These are phyloP conservation scores for Onychomys leucogaster DNA, from an alignment of 2,797 vertebrate species.

Conservation along the genomic window DNA sequence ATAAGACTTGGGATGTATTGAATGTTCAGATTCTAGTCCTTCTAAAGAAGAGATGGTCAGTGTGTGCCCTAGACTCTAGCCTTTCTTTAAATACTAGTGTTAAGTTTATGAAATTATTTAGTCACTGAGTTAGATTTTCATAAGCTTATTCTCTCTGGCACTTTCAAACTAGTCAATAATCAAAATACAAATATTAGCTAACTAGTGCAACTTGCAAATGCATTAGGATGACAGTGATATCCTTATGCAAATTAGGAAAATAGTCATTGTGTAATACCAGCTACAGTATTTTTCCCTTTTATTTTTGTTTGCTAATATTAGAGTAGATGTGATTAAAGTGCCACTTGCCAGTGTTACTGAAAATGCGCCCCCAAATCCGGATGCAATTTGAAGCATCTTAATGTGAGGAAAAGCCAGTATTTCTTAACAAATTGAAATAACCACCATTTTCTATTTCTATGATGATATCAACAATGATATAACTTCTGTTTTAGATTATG, in stretches of 20 bases:
- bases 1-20: background rate
- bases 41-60: background rate
- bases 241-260: constrained; percentile 49
- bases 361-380: background rate
- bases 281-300: background rate
- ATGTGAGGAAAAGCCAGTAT: constrained; percentile 3
- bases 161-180: background rate
- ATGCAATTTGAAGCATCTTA: background rate
- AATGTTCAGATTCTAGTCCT: background rate
- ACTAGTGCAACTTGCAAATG: background rate
- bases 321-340: constrained; percentile 15
- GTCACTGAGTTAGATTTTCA: constrained; percentile 18
- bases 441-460: constrained; percentile 45
- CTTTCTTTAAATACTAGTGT: background rate
- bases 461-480: constrained; percentile 20
- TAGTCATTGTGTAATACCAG: background rate
- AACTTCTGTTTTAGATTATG: constrained; percentile 53
- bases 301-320: background rate
- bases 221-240: constrained; percentile 20
- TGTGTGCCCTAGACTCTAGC: background rate
- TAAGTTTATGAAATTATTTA: constrained; percentile 40
- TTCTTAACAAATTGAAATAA: constrained; percentile 49
- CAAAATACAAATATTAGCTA: constrained; percentile 30
- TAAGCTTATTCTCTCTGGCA: background rate
- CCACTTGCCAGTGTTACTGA: background rate